Base-by-base conservation (phyloP, 2,113 vertebrate species). In the Ornithorhynchus anatinus region DNA sequence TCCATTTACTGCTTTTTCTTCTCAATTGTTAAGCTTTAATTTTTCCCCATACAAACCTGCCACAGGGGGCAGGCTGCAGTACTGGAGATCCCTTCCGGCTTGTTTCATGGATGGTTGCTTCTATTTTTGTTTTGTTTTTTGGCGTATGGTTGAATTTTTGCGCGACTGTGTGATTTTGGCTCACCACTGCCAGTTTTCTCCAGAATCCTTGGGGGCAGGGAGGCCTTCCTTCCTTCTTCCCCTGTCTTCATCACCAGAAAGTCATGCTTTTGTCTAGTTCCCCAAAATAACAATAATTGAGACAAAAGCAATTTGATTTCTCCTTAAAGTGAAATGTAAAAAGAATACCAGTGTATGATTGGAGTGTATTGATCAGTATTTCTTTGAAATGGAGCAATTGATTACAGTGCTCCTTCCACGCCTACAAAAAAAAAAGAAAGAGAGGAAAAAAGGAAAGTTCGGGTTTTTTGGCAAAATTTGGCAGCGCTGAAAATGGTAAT, bases 401-500 rank as follows among this genome's bases (percentile, higher is more conserved):
- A 77, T 77, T 69, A 52, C 81, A 70, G 36, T 27, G 72, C 84
- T 85, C 80, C 69, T 71, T 80, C 80, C 62, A 45, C 10, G 66
- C 75, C 78, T 87, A 87, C 11, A 20, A 66, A 17, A 31, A 57
- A 65, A 25, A 20, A 39, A 75, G 29, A 43, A 43, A 8, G 10
- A 42, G 7, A 20, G 70, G 25, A 51, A 58, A 19, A 67, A 58
- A 58, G 59, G 37, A 25, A 57, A 70, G 77, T 70, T 69, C 56
- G 6, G 11, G 38, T 70, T 78, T 82, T 91, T 92, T 92, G 91
- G 94, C 89, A 92, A 92, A 92, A 89, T 91, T 92, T 94, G 93
- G 92, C 92, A 92, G 89, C 89, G 7, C 79, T 81, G 84, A 83
- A 88, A 81, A 88, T 64, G 81, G 76, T 82, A 81, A 86, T 80